Evolutionary conservation across 2,113 vertebrate genomes (phyloP), one percentile per base, ranked within the genome.

Genomic region (Halichoeres trimaculatus): DNA sequence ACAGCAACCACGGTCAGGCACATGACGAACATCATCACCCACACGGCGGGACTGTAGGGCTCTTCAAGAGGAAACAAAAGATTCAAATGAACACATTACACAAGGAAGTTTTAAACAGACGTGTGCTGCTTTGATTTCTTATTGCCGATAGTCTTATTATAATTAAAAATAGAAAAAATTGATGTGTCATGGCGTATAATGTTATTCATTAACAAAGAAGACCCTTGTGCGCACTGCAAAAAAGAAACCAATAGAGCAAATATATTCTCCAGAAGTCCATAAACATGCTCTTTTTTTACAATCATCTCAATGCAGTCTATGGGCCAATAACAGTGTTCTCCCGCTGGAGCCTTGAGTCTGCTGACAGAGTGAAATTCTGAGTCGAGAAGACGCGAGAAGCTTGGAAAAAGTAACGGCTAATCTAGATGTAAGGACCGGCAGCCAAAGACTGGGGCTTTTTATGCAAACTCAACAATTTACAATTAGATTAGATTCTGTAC

Each of bases 11-110:
- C 96, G 3, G 97, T 97, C 91, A 98, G 95, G 89, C 97, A 98
- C 97, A 98, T 97, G 83, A 98, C 97, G 26, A 98, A 98, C 97
- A 98, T 98, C 97, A 98, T 98, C 90, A 98, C 96, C 96, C 97
- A 98, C 74, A 97, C 97, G 1, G 97, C 97, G 0, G 97, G 97
- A 86, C 97, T 98, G 92, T 98, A 97, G 59, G 96, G 97, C 88
- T 97, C 96, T 98, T 76, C 10, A 64, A 57, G 35, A 26, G 26
- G 8, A 70, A 23, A 64, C 19, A 73, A 45, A 74, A 14, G 5
- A 53, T 51, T 76, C 36, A 9, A 52, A 69, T 38, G 8, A 63
- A 26, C 7, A 54, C 16, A 40, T 30, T 58, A 22, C 20, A 53
- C 13, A 35, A 51, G 13, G 8, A 19, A 1, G 16, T 53, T 5